Base-by-base conservation (phyloP, 2,888 invertebrate species). In the Zele albiditarsus region DNA sequence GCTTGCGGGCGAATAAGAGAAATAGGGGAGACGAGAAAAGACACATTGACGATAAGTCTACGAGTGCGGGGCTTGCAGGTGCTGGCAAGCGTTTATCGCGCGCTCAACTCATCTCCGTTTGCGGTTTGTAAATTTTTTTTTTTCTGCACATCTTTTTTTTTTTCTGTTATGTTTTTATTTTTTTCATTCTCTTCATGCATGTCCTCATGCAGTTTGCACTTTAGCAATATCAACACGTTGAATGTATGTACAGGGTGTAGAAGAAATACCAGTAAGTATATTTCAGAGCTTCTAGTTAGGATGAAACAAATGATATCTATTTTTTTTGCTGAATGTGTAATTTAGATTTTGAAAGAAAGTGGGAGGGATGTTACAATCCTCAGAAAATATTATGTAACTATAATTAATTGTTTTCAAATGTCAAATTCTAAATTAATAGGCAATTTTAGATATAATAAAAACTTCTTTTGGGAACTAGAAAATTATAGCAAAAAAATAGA, bases 101-200 rank as follows among this genome's bases (percentile, higher is more conserved):
- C 74, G 72, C 73, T 71, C 69, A 73, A 71, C 77, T 77, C 79
- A 77, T 79, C 77, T 74, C 73, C 68, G 74, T 79, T 77, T 77
- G 77, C 71, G 77, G 77, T 77, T 75, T n/a, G 27, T 53, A 20
- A 49, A 53, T 31, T 28, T 31, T 38, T 49, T 16, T 68, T 67
- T 42, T 3, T 62, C 33, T 60, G 5, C 62, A 58, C 42, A 63
- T 76, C 68, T 14, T 65, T 62, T 58, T 57, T 20, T 67, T 25
- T 16, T 42, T 53, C 62, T 62, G 33, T 63, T 49, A n/a, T 67
- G 53, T 53, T 71, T 5, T 57, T n/a, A 60, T 27, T 20, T 16
- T 31, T 20, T 1, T 16, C 33, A 5, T 31, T n/a, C 23, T 27
- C 14, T 25, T 12, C 65, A 3, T 72, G 31, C 16, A 27, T 42